phyloP scores from a whole-genome alignment of 2,888 invertebrate genomes.

The Mesoligia furuncula region DNA sequence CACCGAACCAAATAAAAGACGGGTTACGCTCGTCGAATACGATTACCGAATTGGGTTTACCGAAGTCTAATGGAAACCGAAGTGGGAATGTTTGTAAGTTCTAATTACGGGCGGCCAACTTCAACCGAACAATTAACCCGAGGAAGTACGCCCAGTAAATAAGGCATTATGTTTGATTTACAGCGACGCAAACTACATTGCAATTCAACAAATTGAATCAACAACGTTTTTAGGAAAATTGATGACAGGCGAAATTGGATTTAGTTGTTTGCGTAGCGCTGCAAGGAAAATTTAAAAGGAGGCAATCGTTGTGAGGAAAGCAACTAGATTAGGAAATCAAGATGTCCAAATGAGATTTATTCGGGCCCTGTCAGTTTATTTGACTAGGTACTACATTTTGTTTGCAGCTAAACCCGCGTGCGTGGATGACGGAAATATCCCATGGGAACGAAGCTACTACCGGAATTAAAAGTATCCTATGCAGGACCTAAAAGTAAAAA shows the following conservation, averaged over 20 bases:
- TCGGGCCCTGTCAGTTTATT: conserved; percentile 30
- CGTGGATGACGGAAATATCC: neutral
- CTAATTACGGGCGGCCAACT: conserved; percentile 46
- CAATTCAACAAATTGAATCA: conserved; percentile 61
- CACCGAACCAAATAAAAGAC: neutral
- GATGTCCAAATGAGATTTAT: conserved; percentile 41
- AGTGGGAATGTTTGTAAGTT: conserved; percentile 48
- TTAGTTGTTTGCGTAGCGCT: conserved; percentile 66
- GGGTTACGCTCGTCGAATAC: conserved; percentile 33
- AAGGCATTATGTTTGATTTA: conserved; percentile 47
- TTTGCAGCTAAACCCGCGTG: neutral
- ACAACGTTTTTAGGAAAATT: conserved; percentile 64
- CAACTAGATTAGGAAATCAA: conserved; percentile 65
- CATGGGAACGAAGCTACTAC: no score
- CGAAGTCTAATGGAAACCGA: conserved; percentile 34
- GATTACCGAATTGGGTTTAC: conserved; percentile 29
- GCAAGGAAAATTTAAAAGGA: conserved; percentile 62
- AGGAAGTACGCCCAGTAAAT: conserved; percentile 51
- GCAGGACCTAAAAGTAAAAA: no score
- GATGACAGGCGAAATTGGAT: conserved; percentile 68
- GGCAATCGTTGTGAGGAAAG: conserved; percentile 62
- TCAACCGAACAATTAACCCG: conserved; percentile 46
- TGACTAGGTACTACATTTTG: neutral
- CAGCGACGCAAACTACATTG: conserved; percentile 45
- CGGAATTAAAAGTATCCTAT: no score